Percentiles rank a stretch among this genome's conserved stretches.
Conservation (phyloP, 2,113 vertebrate species). For the Ia io region DNA sequence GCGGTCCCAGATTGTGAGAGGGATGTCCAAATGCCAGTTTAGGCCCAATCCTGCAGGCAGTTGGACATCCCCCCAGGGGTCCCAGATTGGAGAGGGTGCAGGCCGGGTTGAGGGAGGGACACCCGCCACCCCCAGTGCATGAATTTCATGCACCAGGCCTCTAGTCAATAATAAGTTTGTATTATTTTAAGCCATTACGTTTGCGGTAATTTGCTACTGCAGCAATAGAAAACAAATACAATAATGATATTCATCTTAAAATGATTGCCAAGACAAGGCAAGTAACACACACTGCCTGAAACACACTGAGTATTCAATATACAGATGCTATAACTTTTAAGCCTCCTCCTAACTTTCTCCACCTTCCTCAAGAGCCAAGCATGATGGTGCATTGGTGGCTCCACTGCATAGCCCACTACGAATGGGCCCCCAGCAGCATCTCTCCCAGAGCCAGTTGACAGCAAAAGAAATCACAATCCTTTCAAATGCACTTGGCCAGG, state of each 20-base stretch:
- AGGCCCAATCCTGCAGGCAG: too few species aligned
- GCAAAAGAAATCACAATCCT: slow-evolving; percentile 56
- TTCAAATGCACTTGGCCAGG: slow-evolving; percentile 32
- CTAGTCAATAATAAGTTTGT: background rate
- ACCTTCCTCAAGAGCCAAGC: background rate
- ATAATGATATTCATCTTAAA: background rate
- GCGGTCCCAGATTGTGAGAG: too few species aligned
- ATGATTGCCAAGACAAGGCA: background rate
- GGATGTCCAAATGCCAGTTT: too few species aligned
- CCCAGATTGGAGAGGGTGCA: too few species aligned
- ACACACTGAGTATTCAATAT: background rate
- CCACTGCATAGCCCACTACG: background rate
- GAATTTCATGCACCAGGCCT: too few species aligned
- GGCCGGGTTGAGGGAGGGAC: too few species aligned
- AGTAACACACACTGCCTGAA: background rate
- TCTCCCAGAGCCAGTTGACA: slow-evolving; percentile 10
- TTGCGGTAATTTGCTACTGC: background rate
- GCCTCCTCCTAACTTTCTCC: background rate
- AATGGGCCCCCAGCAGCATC: slow-evolving; percentile 2
- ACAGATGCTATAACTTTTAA: background rate
- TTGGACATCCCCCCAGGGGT: too few species aligned
- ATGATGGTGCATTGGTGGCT: background rate
- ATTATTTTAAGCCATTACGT: background rate
- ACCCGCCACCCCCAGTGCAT: accelerated
- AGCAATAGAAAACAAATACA: background rate